These are phyloP conservation scores for Ophthalmolycus amberensis DNA, from an alignment of 2,113 vertebrate species.

Conservation along the genomic window DNA sequence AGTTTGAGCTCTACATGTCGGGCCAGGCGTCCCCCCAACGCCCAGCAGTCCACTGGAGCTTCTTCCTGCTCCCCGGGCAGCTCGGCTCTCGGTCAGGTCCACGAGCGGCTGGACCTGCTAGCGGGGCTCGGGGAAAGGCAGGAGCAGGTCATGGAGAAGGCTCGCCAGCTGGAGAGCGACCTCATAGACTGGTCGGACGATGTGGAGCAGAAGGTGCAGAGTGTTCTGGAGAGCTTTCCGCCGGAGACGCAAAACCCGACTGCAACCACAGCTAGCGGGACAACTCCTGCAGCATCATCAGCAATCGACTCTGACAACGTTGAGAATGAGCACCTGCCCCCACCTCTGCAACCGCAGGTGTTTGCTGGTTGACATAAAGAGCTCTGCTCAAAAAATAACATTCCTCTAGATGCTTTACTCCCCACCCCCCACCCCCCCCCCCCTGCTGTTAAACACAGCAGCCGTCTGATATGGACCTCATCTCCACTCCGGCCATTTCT, in stretches of 20 bases:
- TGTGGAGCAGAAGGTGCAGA: conserved; percentile 90
- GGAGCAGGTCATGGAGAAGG: conserved; percentile 88
- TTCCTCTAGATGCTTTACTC: conserved; percentile 28
- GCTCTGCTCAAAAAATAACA: not conserved
- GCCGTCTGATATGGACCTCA: not conserved
- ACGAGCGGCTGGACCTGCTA: conserved; percentile 89
- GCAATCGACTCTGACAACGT: conserved; percentile 97
- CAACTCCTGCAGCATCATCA: conserved; percentile 75
- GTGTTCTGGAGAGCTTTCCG: conserved; percentile 88
- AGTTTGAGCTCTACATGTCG: conserved; percentile 96
- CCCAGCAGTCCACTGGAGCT: conserved; percentile 79
- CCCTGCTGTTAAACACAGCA: conserved; percentile 33
- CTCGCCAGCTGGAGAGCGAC: conserved; percentile 91
- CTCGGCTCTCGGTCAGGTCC: conserved; percentile 86
- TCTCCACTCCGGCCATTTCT: conserved; percentile 17
- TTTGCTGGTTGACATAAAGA: conserved; percentile 86
- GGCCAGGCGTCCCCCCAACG: conserved; percentile 89
- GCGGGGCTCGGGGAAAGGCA: conserved; percentile 89
- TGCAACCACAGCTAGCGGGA: not conserved
- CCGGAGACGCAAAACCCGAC: conserved; percentile 79
- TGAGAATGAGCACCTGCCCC: conserved; percentile 93
- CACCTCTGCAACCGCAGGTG: conserved; percentile 93
- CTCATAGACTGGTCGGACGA: conserved; percentile 97
- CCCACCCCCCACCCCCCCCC: conserved; percentile 3
- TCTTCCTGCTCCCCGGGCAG: conserved; percentile 76